Base-by-base conservation (phyloP, 2,113 vertebrate genomes). In the Ginglymostoma cirratum region DNA sequence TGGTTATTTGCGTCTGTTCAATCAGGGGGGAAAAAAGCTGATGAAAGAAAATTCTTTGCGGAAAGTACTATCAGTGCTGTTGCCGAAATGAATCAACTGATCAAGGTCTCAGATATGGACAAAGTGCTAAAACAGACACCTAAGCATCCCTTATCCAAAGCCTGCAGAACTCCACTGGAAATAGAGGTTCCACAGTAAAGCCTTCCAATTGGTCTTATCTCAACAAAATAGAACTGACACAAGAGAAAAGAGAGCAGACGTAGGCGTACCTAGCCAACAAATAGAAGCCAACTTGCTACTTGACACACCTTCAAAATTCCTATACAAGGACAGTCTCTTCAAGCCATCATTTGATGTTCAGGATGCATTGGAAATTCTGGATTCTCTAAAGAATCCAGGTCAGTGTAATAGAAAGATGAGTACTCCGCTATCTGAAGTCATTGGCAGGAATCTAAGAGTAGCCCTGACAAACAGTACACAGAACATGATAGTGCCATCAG, bases 271-370 rank as follows among this genome's bases (percentile, higher is more conserved):
- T 42, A 96, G 93, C 0, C 96, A 97, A 70, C 97, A 98, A 96
- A 98, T 98, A 96, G 98, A 99, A 42, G 97, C 98, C 0, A 97
- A 97, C 0, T 97, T 99, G 94, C 98, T 98, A 96, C 98, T 99
- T 96, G 99, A 99, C 96, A 99, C 99, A 0, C 99, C 99, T 0
- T 99, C 99, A 19, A 99, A 99, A 69, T 99, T 99, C 96, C 98
- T 99, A 96, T 99, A 98, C 96, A 98, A 98, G 97, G 98, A 99
- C 97, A 98, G 98, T 96, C 98, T 99, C 0, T 99, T 99, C 96
- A 98, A 98, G 95, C 99, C 99, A 30, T 98, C 98, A 3, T 99
- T 99, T 97, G 98, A 99, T 96, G 98, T 99, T 80, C 98, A 99
- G 99, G 99, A 99, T 97, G 98, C 98, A 92, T 96, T 99, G 45